Base-by-base conservation (phyloP, 2,888 invertebrate species). In the Diarsia brunnea region DNA sequence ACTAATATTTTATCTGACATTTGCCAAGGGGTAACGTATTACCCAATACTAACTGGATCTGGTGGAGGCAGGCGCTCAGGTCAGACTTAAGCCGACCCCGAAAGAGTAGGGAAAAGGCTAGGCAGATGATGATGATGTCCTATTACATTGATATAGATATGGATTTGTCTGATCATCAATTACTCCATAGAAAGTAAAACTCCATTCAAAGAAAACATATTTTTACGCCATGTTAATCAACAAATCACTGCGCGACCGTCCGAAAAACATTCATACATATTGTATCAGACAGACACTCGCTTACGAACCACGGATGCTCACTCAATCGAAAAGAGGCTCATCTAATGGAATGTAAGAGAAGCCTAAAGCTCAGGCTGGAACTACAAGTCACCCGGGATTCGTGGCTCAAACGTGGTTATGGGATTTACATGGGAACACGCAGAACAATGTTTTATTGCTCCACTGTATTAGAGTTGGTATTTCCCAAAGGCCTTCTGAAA, bases 401-500 rank as follows among this genome's bases (percentile, higher is more conserved):
- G 78, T 76, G 88, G 91, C 92, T 92, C 93, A 91, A 92, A 91
- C 86, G 92, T 92, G 92, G 93, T 94, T 93, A 93, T 92, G 91
- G 93, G 93, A 94, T 95, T 94, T 94, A 94, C 94, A 94, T 94
- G 92, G 91, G 87, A 92, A 92, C 93, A 93, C 91, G 92, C 90
- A 90, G 91, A 94, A 94, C 95, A 93, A 93, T 93, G 94, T 95
- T 95, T 94, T 94, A 94, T 94, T 92, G 91, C 89, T 79, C 70
- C 78, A 90, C 87, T 90, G 91, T 92, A 94, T 94, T 94, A 94
- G 90, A 92, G 90, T 93, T 92, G 91, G 92, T 92, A 95, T 95
- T 95, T 95, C 95, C 95, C 95, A 81, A 87, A 88, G 93, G 95
- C 78, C 80, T 89, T 89, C 86, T 88, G 90, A 91, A 87, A 93